These are phyloP conservation scores for Harpagifer antarcticus DNA, from an alignment of 2,797 vertebrate species.

Conservation along the genomic window DNA sequence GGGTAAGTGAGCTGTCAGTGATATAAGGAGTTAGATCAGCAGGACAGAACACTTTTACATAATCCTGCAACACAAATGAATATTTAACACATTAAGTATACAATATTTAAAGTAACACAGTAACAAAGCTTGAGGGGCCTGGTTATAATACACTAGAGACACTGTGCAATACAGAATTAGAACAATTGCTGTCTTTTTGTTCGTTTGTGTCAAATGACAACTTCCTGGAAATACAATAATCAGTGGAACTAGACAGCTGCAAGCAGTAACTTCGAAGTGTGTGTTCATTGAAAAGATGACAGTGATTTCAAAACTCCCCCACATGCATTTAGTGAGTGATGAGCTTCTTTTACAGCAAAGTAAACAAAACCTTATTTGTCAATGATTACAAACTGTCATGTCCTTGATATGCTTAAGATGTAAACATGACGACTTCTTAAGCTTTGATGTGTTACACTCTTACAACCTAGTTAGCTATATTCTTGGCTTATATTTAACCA, in stretches of 20 bases:
- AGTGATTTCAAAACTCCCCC: background rate
- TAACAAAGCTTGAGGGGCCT: background rate
- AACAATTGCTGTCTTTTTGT: background rate
- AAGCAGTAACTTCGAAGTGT: background rate
- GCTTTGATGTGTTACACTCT: background rate
- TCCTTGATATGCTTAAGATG: background rate
- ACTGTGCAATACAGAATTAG: background rate
- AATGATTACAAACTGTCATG: background rate
- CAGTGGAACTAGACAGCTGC: background rate
- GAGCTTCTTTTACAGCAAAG: constrained; percentile 1
- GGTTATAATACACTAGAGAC: background rate
- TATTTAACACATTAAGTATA: background rate
- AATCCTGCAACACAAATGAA: constrained; percentile 3
- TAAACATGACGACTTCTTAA: background rate
- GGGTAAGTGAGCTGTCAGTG: background rate
- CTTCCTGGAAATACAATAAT: background rate
- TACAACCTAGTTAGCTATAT: background rate
- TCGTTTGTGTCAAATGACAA: no score
- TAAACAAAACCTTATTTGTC: background rate
- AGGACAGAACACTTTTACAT: background rate
- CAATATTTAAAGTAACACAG: background rate
- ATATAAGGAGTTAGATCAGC: background rate
- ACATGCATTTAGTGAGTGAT: background rate
- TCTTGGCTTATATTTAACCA: background rate
- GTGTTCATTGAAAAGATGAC: background rate